Percentiles rank a stretch among this genome's conserved stretches.
Conservation (phyloP, 2,888 invertebrate species). For the Stenodera caucasica region DNA sequence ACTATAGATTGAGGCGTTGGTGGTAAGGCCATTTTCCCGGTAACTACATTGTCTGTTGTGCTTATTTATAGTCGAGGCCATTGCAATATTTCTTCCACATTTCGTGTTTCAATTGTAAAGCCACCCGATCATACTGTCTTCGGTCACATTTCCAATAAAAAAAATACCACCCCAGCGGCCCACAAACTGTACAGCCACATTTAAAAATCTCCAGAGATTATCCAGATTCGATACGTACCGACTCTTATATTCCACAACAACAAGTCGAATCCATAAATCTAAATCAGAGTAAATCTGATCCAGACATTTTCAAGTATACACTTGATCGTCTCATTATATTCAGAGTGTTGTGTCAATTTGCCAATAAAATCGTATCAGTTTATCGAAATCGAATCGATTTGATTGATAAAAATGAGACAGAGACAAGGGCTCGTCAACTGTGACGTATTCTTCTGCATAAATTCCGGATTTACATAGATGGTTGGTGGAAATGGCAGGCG, state of each 20-base stretch:
- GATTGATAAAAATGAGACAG: too few relatives aligned
- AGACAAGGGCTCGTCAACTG: conserved; percentile 14
- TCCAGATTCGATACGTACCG: conserved; percentile 1
- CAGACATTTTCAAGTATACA: conserved; percentile 7
- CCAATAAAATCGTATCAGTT: not conserved
- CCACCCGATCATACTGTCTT: conserved; percentile 12
- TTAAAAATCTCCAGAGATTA: conserved; percentile 21
- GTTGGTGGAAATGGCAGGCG: conserved; percentile 36
- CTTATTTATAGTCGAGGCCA: not conserved
- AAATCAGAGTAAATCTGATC: conserved; percentile 8
- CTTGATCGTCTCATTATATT: not conserved
- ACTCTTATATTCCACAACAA: not conserved
- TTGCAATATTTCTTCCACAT: not conserved
- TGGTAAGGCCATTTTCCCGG: not conserved
- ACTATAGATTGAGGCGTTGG: not conserved
- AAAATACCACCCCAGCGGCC: conserved; percentile 26
- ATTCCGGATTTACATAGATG: conserved; percentile 42
- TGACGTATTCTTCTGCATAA: conserved; percentile 42
- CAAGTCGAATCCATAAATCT: not conserved
- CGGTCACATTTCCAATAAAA: conserved; percentile 26
- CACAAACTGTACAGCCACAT: conserved; percentile 18
- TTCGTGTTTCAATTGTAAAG: conserved; percentile 1
- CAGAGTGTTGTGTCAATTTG: conserved; percentile 12
- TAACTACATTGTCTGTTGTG: conserved; percentile 3
- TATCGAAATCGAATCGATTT: too few relatives aligned